Conservation (phyloP, 1,140 invertebrate species). For the Neelides sp. region DNA sequence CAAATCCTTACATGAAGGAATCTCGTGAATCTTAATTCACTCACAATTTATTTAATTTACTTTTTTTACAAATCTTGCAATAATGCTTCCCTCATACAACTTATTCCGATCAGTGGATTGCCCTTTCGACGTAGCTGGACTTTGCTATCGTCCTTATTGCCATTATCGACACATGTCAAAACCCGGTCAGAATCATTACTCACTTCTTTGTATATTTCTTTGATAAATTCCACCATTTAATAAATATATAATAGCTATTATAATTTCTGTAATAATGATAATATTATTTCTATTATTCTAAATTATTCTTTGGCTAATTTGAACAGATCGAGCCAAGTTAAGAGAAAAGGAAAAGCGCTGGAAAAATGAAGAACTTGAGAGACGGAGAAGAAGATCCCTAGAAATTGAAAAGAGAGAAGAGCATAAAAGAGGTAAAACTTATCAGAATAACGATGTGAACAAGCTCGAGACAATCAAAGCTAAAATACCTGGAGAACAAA, state of each 20-base stretch:
- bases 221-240: too few relatives aligned
- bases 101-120: constrained; percentile 69
- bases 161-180: constrained; percentile 72
- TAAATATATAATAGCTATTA: too few relatives aligned
- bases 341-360: neutral
- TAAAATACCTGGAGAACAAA: neutral
- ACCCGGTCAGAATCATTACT: constrained; percentile 51
- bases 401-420: too few relatives aligned
- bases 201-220: too few relatives aligned
- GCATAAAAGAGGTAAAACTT: neutral
- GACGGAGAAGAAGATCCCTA: too few relatives aligned
- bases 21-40: too few relatives aligned
- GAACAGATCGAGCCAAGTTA: too few relatives aligned
- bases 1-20: too few relatives aligned
- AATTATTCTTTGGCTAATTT: too few relatives aligned
- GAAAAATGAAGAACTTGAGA: neutral
- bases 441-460: neutral
- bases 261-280: too few relatives aligned
- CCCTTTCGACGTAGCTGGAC: constrained; percentile 63
- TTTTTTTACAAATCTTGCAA: constrained; percentile 19
- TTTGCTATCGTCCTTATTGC: constrained; percentile 74
- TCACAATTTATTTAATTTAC: too few relatives aligned
- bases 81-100: constrained; percentile 73
- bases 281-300: too few relatives aligned
- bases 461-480: neutral